Conservation (phyloP, 2,113 vertebrate species). For the Motacilla tschutschensis region DNA sequence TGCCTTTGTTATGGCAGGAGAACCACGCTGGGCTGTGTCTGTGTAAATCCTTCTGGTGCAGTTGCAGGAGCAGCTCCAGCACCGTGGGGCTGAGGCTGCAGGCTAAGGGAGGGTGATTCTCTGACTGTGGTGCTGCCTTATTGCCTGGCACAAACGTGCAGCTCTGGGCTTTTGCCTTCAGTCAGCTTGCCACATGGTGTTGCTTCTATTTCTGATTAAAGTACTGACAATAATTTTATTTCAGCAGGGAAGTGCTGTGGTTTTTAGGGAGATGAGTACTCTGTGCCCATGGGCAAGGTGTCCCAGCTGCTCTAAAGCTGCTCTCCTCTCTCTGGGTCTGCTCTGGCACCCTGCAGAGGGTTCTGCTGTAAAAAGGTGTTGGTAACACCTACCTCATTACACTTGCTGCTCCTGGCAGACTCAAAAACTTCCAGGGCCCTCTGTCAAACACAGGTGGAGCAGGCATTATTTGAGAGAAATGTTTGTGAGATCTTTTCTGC, state of each 20-base stretch:
- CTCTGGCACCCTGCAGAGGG: neutral
- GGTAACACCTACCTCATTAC: neutral
- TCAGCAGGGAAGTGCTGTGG: neutral
- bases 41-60: neutral
- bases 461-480: rapidly evolving
- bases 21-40: neutral
- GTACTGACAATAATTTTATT: neutral
- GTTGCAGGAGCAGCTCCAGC: neutral
- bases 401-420: neutral
- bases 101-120: neutral
- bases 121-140: neutral
- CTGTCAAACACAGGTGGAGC: neutral
- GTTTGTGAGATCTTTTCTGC: neutral
- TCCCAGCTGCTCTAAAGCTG: neutral
- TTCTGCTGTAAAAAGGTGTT: neutral
- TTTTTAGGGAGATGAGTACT: neutral
- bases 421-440: neutral
- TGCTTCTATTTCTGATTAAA: neutral
- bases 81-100: neutral
- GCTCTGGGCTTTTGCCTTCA: neutral
- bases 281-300: neutral
- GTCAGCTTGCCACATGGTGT: rapidly evolving
- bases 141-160: neutral
- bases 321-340: rapidly evolving
- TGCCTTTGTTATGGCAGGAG: neutral